Base-by-base conservation (phyloP, 2,888 invertebrate species). In the Mechanitis mazaeus region DNA sequence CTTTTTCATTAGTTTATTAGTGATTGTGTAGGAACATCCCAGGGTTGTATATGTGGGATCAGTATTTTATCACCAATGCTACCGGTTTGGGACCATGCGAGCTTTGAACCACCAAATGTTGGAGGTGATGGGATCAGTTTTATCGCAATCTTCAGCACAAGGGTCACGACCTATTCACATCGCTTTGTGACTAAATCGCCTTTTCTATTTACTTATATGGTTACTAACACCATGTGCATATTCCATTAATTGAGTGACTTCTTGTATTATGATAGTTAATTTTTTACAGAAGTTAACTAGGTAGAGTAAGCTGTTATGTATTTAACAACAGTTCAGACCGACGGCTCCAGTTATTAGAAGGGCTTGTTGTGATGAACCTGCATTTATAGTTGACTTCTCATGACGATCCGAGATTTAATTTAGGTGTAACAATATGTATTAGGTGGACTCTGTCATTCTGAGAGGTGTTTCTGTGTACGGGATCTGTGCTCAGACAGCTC, bases 261-360 rank as follows among this genome's bases (percentile, higher is more conserved):
- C 84, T 80, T 87, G 86, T 89, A 87, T 79, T 77, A 88, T 79
- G 83, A 85, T 86, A 87, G 87, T 83, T 89, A 87, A 87, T 87
- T 88, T 85, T 78, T 85, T 86, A 86, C 83, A 80, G 80, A 87
- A 86, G 85, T 88, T 88, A 87, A 85, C 80, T 88, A 88, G 85
- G 83, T 90, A 89, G 88, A 80, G 79, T 90, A 90, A 90, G 88
- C 84, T 87, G 89, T 89, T 90, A 87, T 87, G 85, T 89, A 85
- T 85, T 86, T 85, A 79, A 84, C 50, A 71, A 77, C 78, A 76
- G 76, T 82, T 81, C 78, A 73, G 72, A 74, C 72, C 73, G 80
- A 80, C 80, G 81, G 75, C 76, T 72, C 72, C 75, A 75, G 78
- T 80, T 76, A 72, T 71, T 78, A 71, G 73, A 73, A 77, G 75